A percentile compares a stretch with the other conserved stretches of the same genome.
Conservation (phyloP, 1,140 invertebrate species). For the Mesaphorura yosii region DNA sequence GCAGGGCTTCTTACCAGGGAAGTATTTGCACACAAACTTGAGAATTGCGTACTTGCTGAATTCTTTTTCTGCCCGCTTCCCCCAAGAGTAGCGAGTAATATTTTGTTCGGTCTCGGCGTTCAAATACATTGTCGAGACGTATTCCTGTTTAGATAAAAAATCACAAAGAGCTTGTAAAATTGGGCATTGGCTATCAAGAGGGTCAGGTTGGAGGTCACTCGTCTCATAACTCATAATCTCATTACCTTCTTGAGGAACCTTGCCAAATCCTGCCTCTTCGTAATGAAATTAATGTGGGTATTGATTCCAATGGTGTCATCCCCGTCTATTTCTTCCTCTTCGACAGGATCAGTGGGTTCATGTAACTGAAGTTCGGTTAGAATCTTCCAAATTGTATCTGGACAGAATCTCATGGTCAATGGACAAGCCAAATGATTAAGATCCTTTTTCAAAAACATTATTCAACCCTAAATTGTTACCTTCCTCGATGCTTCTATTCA, state of each 20-base stretch:
- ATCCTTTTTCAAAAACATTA: too few species aligned
- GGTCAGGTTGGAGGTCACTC: neutral
- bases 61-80: constrained; percentile 22
- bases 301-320: too few species aligned
- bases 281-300: too few species aligned
- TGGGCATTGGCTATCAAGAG: neutral
- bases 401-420: too few species aligned
- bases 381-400: constrained; percentile 16
- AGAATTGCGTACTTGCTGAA: constrained; percentile 23
- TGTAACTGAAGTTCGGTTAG: neutral
- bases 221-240: neutral
- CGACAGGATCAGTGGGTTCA: too few species aligned
- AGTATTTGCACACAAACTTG: constrained; percentile 18
- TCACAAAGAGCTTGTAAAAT: neutral
- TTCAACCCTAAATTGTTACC: too few species aligned
- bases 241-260: too few species aligned
- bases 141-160: constrained; percentile 15
- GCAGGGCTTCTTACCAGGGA: constrained; percentile 3
- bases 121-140: constrained; percentile 17
- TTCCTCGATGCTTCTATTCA: constrained; percentile 22
- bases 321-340: too few species aligned
- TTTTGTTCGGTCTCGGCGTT: constrained; percentile 6
- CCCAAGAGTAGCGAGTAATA: constrained; percentile 21
- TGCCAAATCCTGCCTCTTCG: too few species aligned
- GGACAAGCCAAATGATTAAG: too few species aligned